These are phyloP conservation scores for Capra hircus DNA, from an alignment of 2,113 vertebrate species.

Conservation along the genomic window DNA sequence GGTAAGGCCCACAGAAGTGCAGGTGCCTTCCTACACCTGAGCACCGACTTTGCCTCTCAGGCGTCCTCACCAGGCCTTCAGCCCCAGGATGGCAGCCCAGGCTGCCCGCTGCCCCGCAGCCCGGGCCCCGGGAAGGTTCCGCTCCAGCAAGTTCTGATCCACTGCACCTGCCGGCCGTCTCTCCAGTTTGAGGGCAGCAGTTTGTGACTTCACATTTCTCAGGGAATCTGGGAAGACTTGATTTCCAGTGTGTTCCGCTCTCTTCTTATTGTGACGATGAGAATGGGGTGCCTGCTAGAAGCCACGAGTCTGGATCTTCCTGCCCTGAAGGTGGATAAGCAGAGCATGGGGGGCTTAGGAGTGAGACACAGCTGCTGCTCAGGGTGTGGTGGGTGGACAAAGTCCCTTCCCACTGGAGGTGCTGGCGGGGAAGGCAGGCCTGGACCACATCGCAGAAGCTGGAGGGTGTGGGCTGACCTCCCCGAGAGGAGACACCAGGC, in stretches of 20 bases:
- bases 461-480: neutral
- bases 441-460: accelerated
- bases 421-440: accelerated
- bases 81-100: neutral
- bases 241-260: too few species aligned
- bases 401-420: neutral
- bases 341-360: accelerated
- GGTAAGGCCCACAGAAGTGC: neutral
- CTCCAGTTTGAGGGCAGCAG: accelerated
- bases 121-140: accelerated
- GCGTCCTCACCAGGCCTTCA: accelerated
- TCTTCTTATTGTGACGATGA: neutral
- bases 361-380: neutral
- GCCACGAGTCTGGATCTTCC: neutral
- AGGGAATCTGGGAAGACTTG: neutral
- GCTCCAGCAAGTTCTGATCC: neutral
- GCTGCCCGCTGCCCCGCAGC: neutral
- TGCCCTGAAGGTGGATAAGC: neutral
- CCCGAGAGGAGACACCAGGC: accelerated
- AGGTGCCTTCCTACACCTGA: accelerated
- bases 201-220: neutral
- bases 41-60: accelerated
- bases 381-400: accelerated
- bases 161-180: accelerated
- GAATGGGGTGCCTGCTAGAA: neutral